Conservation (phyloP, 2,113 vertebrate species). For the Pterocles burchelli region DNA sequence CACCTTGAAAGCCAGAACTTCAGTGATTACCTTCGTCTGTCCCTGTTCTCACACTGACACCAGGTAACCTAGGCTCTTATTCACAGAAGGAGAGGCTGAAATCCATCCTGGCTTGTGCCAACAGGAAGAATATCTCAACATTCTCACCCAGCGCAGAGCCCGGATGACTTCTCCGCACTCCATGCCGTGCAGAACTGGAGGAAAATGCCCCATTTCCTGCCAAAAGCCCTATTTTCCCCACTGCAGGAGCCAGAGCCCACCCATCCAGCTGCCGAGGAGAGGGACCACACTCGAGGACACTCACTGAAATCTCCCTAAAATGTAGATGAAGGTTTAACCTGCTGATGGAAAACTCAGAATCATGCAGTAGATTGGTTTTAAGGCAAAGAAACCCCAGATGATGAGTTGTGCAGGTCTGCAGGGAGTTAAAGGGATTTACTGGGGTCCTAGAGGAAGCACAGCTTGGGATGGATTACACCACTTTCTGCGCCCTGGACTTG, state of each 20-base stretch:
- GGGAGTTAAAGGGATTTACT: neutral
- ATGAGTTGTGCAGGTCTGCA: neutral
- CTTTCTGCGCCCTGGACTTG: neutral
- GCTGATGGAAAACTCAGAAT: neutral
- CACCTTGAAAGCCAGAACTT: neutral
- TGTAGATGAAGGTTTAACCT: neutral
- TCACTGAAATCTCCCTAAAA: neutral
- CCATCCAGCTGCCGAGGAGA: neutral
- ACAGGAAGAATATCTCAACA: neutral
- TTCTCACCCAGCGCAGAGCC: neutral
- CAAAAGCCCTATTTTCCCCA: neutral
- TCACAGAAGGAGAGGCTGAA: neutral
- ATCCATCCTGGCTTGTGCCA: neutral
- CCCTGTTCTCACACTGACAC: neutral
- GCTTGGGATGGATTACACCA: neutral
- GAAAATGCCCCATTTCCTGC: rapidly evolving
- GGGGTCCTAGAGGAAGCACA: neutral
- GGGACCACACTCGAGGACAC: neutral
- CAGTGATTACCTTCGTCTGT: neutral
- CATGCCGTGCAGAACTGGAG: neutral
- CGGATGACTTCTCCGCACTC: rapidly evolving
- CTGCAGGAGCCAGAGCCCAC: neutral
- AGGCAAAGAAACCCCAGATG: neutral
- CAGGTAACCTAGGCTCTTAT: neutral
- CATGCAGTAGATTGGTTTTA: rapidly evolving